These are phyloP conservation scores for Drosophila ficusphila DNA, from an alignment of 1,140 invertebrate genomes.

Conservation along the genomic window DNA sequence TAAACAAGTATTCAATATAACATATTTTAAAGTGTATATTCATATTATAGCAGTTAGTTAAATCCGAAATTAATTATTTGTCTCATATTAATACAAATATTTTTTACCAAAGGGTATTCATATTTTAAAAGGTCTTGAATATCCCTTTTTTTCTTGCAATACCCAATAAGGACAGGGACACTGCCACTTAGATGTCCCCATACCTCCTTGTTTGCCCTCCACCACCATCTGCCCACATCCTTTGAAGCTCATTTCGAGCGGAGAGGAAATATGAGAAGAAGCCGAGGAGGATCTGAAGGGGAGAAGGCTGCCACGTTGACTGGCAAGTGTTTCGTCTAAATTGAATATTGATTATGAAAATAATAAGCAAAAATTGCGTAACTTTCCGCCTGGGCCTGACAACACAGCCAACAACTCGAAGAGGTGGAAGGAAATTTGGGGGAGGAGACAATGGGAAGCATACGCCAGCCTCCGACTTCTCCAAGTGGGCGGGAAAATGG, in stretches of 20 bases:
- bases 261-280: conserved; percentile 34
- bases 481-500: background rate
- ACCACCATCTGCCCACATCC: conserved; percentile 28
- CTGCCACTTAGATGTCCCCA: conserved; percentile 32
- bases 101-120: no score
- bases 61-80: no score
- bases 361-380: conserved; percentile 82
- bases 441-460: conserved; percentile 16
- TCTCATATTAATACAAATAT: no score
- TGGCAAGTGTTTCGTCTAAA: conserved; percentile 76
- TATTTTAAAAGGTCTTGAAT: no score
- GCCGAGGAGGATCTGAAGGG: conserved; percentile 5
- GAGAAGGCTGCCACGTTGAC: conserved; percentile 42
- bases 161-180: background rate
- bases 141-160: background rate
- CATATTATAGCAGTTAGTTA: no score
- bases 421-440: background rate
- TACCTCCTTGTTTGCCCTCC: background rate
- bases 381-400: conserved; percentile 75
- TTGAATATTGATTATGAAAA: conserved; percentile 83
- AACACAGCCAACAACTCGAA: conserved; percentile 37
- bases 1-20: no score
- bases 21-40: no score
- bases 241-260: conserved; percentile 62
- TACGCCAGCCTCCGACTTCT: conserved; percentile 34